Conservation (phyloP, 2,113 vertebrate species). For the Bubo blakistoni region DNA sequence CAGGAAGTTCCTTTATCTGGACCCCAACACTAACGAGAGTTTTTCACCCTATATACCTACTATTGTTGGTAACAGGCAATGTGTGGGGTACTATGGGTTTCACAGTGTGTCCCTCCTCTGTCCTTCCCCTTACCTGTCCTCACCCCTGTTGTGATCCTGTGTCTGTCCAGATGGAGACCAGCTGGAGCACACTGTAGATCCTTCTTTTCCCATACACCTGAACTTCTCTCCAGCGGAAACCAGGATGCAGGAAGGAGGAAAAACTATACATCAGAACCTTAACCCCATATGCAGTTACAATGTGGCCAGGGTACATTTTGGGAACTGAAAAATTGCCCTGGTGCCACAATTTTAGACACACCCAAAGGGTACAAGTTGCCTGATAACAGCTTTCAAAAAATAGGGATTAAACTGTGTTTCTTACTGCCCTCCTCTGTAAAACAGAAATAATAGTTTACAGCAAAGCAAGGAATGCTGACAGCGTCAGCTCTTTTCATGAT, state of each 20-base stretch:
- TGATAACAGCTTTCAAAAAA: neutral
- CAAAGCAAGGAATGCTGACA: neutral
- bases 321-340: neutral
- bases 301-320: neutral
- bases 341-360: neutral
- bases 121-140: neutral
- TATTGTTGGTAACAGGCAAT: neutral
- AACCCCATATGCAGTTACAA: neutral
- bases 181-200: neutral
- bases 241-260: neutral
- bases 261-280: neutral
- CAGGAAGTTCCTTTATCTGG: neutral
- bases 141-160: neutral
- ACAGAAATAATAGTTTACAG: neutral
- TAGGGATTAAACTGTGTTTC: neutral
- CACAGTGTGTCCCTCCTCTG: neutral
- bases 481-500: neutral
- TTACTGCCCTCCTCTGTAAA: neutral
- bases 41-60: neutral
- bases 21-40: neutral
- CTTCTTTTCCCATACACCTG: neutral
- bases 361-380: neutral
- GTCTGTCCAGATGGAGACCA: neutral
- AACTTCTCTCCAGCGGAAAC: neutral
- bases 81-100: neutral